Base-by-base conservation (phyloP, 37 sponge, comb jelly and placozoan genomes). In the Crambe crambe region DNA sequence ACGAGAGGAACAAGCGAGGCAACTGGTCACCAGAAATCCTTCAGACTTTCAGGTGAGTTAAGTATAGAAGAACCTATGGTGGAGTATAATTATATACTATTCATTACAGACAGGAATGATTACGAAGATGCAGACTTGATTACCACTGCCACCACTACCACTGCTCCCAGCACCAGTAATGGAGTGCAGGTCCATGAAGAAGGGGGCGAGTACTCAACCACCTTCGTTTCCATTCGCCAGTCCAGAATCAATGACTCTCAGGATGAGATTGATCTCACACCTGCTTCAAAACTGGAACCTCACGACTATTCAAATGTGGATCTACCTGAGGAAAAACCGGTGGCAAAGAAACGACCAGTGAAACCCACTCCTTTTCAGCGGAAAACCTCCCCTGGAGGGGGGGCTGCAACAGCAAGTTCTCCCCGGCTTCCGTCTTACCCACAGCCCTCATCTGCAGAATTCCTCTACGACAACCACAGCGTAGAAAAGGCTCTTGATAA, bases 251-350 rank as follows among this genome's bases (percentile, higher is more conserved):
- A 10, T 36, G 62, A 76, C 68, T 54, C 37, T 6, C 15, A 26
- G 37, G 64, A 72, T 34, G 42, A 69, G 37, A 79, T 79, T 25
- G 80, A 77, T 41, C 63, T 81, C 2, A 77, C 72, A 0, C 83
- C 72, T 0, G 1, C 71, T 2, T 6, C 57, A 20, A 44, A 39
- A n/a, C 25, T 21, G 22, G 20, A 56, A 43, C 10, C 42, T 3
- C 77, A 77, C n/a, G 79, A 68, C 39, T 79, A 79, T 31, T 29
- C 56, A 6, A 79, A 79, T 35, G 56, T 79, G 34, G 79, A 66
- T 26, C 34, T 23, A 73, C 57, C 20, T 8, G 51, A 73, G 3
- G 44, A 73, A 1, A 9, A 5, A 9, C 41, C 76, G 37, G 44
- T 26, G 44, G 9, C 59, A 58, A 37, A 35, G 21, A 36, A 22